Conservation (phyloP, 2,888 invertebrate species). For the Agonopterix alstromeriana region DNA sequence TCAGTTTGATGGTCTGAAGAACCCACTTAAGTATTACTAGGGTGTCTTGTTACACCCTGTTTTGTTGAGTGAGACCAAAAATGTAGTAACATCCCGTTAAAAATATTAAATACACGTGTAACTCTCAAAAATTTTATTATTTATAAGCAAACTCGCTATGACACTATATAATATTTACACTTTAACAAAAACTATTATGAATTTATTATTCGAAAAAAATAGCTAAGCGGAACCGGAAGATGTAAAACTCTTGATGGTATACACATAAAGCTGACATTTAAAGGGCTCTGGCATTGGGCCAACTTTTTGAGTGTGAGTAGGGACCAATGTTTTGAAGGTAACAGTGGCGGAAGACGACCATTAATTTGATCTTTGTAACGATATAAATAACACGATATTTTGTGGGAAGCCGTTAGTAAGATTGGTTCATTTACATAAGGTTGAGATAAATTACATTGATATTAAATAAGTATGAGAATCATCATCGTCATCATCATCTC, state of each 20-base stretch:
- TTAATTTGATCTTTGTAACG: neutral
- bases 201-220: constrained; percentile 5
- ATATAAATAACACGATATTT: no score
- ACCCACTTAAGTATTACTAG: no score
- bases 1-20: no score
- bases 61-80: no score
- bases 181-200: neutral
- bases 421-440: no score
- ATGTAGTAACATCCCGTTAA: neutral
- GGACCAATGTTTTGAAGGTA: neutral
- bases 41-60: no score
- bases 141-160: neutral
- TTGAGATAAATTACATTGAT: no score
- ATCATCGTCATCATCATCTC: no score
- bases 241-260: constrained; percentile 30
- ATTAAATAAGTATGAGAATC: no score
- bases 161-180: no score
- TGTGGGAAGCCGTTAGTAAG: no score
- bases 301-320: constrained; percentile 8
- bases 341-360: constrained; percentile 4
- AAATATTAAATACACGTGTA: neutral
- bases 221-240: constrained; percentile 35
- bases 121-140: neutral
- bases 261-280: constrained; percentile 17
- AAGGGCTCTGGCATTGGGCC: constrained; percentile 21